Base-by-base conservation (phyloP, 1,140 invertebrate genomes). In the Drosophila leontia region DNA sequence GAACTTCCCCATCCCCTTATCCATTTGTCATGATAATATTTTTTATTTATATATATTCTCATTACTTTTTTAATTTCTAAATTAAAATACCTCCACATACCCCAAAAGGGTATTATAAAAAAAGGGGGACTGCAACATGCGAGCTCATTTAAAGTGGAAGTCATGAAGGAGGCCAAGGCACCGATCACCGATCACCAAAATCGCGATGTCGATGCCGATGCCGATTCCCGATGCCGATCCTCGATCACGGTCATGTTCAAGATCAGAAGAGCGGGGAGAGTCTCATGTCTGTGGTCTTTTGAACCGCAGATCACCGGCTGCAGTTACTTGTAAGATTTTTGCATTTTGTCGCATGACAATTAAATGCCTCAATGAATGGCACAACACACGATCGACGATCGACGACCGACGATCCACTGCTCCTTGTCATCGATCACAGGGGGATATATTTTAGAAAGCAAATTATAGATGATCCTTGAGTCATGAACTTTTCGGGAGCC, bases 281-380 rank as follows among this genome's bases (percentile, higher is more conserved):
- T 37, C 65, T 37, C 65, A 70, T 59, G 69, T 72, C 71, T 71
- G 80, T 83, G 81, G 65, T 72, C 74, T 85, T 84, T 84, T 84
- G 82, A 84, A 84, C 82, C 65, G 70, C 57, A 72, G 69, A 72
- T 72, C 69, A 72, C 67, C 69, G 55, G 69, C 68, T 72, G 67
- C 67, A 68, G 67, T 60, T 72, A 51, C 67, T 72, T 72, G 69
- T 72, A 72, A 71, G 69, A 72, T 72, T 72, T 84, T 84, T 84
- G 82, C 82, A 85, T 85, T 84, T 84, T 84, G 82, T 84, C 82
- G 82, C 82, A 83, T 85, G 82, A 84, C 82, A 84, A 84, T 84
- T 85, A 84, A 84, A 84, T 85, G 82, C 72, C 84, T 81, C 74
- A 84, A 64, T 84, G 82, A 84, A 84, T 85, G 82, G 82, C 82